Evolutionary conservation across 2,888 invertebrate genomes (phyloP), one percentile per base, ranked within the genome.

Genomic region (Drosophila maculinotata): DNA sequence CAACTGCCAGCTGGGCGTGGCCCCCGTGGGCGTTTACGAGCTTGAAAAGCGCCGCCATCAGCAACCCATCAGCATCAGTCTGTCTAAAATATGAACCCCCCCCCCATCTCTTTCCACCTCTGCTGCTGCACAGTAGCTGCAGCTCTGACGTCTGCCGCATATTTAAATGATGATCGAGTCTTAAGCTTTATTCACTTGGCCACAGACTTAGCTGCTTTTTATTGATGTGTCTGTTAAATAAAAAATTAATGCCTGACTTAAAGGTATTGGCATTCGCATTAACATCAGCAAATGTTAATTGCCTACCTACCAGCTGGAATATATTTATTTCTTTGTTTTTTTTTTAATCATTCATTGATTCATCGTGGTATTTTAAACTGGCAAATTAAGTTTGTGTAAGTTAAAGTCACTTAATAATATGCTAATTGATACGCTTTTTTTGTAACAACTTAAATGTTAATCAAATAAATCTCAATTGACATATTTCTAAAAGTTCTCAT

Each of bases 81-180:
- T 38, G 48, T 36, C 36, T 12, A 25, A 8, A 10, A 3, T n/a
- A 7, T 8, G 7, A 4, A 15, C 8, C 15, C 4, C 2, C 3
- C n/a, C n/a, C n/a, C n/a, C n/a, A n/a, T n/a, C n/a, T 3, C 17
- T 15, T 20, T n/a, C 35, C n/a, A 17, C 35, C 41, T 12, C 25
- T 9, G 14, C 12, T 31, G 9, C 41, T n/a, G 12, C n/a, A 63
- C 69, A 77, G 76, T 63, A 76, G 75, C 73, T 51, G 44, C 57
- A 15, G 28, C 49, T 38, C 30, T 59, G 69, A 51, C 51, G 60
- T 36, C 68, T 53, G 56, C 30, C 35, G 62, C 76, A 71, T 77
- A 77, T 77, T 77, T 77, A 78, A 77, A 77, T 77, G 70, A 69
- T 67, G 70, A 77, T 41, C 33, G 26, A 8, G 33, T n/a, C 53